Base-by-base conservation (phyloP, 2,888 invertebrate species). In the Cheilosia scutellata region DNA sequence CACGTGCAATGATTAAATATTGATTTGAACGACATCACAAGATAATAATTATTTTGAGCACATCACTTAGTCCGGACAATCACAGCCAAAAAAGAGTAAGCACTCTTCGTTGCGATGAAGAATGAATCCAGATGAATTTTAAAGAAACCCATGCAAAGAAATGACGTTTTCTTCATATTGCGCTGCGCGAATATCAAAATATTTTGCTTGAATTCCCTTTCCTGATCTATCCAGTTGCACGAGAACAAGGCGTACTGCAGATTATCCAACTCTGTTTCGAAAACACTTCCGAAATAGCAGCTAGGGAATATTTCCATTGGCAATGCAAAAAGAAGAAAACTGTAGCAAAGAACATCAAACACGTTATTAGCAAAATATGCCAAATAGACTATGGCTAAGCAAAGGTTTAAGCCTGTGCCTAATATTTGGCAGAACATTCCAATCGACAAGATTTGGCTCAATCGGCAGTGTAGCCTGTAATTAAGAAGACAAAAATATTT, bases 381-480 rank as follows among this genome's bases (percentile, higher is more conserved):
- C 0, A 82, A 53, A 33, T 88, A 88, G 37, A 33, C 77, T 5
- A 90, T 86, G 0, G 88, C 74, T 11, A 83, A 47, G 63, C 89
- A 89, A 0, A 89, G 74, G 27, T 44, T 87, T 3, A 65, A 44
- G 0, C 90, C 89, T 16, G 89, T 88, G 13, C 51, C 70, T 0
- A 77, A 13, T n/a, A 90, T 47, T 51, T 90, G 89, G 4, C 87
- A 51, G 4, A 89, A 70, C 53, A 89, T 88, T 2, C 88, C 87
- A 0, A 13, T 27, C 31, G 88, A 88, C 4, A 90, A 78, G 4
- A 80, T 82, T 11, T 44, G 6, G 3, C 57, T 62, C 0, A 83
- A 75, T 4, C 88, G 47, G 9, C 83, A 47, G 13, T 87, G 72
- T 0, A 88, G 44, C 66, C 89, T 90, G 57, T 2, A 80, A 63